phyloP scores from a whole-genome alignment of 1,140 invertebrate genomes.

The Maconellicoccus hirsutus region DNA sequence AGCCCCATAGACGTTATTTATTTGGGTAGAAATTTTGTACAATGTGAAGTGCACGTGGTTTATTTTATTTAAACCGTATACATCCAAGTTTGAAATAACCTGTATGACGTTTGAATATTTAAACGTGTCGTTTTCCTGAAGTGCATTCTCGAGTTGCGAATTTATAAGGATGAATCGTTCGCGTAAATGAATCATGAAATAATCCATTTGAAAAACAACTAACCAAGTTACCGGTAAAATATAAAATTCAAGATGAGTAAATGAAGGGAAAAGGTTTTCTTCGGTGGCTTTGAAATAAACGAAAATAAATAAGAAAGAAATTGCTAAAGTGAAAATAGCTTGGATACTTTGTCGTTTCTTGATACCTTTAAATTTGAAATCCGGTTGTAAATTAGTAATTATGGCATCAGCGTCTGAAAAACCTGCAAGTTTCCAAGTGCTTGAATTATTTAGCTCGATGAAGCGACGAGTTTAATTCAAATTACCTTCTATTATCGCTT shows the following conservation, averaged over 20 bases:
- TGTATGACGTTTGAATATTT: not conserved
- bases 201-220: constrained; percentile 24
- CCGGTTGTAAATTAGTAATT: not conserved
- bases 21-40: not conserved
- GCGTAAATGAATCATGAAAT: constrained; percentile 23
- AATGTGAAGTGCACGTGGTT: constrained; percentile 24
- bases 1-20: constrained; percentile 21
- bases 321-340: not conserved
- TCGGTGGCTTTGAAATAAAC: not conserved
- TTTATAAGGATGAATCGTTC: constrained; percentile 23
- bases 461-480: no score
- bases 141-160: constrained; percentile 10
- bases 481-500: not conserved
- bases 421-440: no score
- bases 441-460: no score
- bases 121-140: not conserved
- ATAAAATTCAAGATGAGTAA: not conserved
- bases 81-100: not conserved
- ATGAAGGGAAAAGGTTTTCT: not conserved
- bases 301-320: not conserved
- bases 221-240: constrained; percentile 24
- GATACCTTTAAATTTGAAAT: not conserved
- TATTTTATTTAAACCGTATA: not conserved
- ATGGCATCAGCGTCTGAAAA: not conserved
- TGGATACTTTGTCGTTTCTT: not conserved